Conservation (phyloP, 2,797 vertebrate species). For the Melanotaenia maccullochi region DNA sequence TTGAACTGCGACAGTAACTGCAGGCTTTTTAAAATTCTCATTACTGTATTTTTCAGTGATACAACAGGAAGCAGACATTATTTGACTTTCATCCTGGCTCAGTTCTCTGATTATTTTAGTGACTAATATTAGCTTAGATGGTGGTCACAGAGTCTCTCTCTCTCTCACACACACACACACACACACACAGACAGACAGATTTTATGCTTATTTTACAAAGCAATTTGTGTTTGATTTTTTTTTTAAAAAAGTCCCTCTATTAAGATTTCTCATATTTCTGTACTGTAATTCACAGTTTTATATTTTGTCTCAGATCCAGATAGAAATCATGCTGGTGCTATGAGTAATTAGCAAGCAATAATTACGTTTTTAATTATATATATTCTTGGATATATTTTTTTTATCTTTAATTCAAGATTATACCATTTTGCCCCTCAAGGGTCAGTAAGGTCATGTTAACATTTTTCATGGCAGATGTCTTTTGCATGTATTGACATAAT, state of each 20-base stretch:
- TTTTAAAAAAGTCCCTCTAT: too few species aligned
- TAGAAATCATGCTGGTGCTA: neutral
- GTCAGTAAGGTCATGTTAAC: slow-evolving; percentile 11
- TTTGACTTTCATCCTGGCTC: neutral
- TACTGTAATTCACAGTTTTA: neutral
- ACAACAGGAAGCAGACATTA: neutral
- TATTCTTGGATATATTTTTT: neutral
- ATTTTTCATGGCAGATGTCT: slow-evolving; percentile 1
- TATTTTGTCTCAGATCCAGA: neutral
- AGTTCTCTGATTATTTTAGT: neutral
- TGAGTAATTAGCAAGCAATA: neutral
- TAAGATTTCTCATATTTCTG: neutral
- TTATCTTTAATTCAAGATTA: neutral
- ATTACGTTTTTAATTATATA: neutral
- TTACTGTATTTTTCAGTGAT: neutral
- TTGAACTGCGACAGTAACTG: neutral
- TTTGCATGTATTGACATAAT: neutral
- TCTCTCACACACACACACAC: too few species aligned
- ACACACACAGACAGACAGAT: neutral
- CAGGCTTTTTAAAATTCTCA: neutral
- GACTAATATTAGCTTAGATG: neutral
- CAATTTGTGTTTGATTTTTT: neutral
- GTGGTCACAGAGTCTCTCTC: neutral
- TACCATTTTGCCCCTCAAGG: neutral
- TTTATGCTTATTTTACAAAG: neutral